These are phyloP conservation scores for Mirza zaza DNA, from an alignment of 2,113 vertebrate genomes.

Conservation along the genomic window DNA sequence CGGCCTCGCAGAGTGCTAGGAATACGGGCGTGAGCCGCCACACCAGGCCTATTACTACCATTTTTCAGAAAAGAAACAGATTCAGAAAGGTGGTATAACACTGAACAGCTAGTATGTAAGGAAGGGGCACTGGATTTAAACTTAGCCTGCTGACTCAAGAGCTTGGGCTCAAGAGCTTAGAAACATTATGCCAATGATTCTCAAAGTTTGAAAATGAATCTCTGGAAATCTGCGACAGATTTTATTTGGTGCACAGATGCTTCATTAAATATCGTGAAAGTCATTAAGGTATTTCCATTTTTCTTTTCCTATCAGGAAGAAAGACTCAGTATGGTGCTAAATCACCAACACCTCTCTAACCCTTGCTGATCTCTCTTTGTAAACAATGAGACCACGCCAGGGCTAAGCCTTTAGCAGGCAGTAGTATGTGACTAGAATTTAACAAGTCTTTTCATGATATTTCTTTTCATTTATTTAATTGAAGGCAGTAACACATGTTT, in stretches of 20 bases:
- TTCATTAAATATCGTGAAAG: constrained; percentile 8
- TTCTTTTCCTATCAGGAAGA: background rate
- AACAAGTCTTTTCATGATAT: background rate
- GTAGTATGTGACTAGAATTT: background rate
- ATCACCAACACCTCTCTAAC: background rate
- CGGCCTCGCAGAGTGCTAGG: too few species aligned
- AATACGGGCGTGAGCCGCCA: too few species aligned
- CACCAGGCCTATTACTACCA: background rate
- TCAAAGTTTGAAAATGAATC: background rate
- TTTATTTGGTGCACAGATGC: background rate
- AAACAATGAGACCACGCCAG: background rate
- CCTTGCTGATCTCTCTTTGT: background rate
- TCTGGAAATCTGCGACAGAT: background rate
- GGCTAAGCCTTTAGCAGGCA: background rate
- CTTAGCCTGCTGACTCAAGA: background rate
- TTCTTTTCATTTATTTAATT: background rate
- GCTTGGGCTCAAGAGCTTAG: background rate
- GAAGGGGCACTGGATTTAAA: background rate
- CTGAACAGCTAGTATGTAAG: background rate
- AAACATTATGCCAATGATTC: background rate
- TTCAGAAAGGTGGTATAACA: background rate
- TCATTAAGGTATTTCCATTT: background rate
- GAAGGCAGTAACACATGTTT: background rate
- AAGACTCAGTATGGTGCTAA: background rate
- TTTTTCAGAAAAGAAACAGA: background rate